Conservation (phyloP, 2,888 invertebrate genomes). For the Electrophaes corylata region DNA sequence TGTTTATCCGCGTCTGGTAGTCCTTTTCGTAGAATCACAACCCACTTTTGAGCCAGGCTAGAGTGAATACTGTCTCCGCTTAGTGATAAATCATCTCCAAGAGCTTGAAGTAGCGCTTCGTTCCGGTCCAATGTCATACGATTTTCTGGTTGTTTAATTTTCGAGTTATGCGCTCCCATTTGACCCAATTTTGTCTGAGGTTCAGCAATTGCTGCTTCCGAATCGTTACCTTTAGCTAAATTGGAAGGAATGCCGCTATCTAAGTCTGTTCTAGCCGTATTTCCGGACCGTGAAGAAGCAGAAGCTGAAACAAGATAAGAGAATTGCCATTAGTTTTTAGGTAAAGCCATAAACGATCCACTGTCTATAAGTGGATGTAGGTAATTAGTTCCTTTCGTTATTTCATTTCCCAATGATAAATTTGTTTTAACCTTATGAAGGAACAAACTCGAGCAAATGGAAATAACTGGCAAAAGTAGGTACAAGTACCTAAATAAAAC, state of each 20-base stretch:
- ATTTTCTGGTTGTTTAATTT: not conserved
- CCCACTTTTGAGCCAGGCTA: constrained; percentile 18
- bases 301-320: constrained; percentile 13
- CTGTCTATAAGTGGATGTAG: too few relatives aligned
- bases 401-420: too few relatives aligned
- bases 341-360: too few relatives aligned
- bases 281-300: not conserved
- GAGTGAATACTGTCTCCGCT: constrained; percentile 14
- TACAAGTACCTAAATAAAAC: too few relatives aligned
- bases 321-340: too few relatives aligned
- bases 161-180: not conserved
- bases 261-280: not conserved
- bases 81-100: constrained; percentile 16
- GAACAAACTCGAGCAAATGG: too few relatives aligned
- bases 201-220: not conserved
- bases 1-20: constrained; percentile 6
- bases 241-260: not conserved
- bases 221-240: not conserved
- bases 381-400: too few relatives aligned
- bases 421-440: too few relatives aligned
- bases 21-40: constrained; percentile 15
- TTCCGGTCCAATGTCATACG: not conserved
- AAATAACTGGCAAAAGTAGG: too few relatives aligned
- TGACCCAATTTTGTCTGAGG: not conserved
- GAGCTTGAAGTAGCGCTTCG: constrained; percentile 13